Conservation (phyloP, 1,140 invertebrate species). For the Akabosia matsudoensis region DNA sequence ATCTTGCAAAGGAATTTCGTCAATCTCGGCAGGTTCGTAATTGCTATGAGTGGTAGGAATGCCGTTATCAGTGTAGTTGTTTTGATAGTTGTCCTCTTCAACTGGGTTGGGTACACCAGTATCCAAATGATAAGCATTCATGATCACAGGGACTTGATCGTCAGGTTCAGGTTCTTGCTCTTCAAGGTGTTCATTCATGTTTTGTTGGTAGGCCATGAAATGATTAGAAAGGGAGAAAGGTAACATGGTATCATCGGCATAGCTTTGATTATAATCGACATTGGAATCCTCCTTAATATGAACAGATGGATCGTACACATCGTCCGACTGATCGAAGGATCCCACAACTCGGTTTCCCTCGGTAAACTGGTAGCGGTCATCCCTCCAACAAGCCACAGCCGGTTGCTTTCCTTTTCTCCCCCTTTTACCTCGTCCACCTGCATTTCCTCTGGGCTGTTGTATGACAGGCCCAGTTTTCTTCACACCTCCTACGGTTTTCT, state of each 20-base stretch:
- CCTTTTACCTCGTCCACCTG: not conserved
- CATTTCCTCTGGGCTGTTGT: not conserved
- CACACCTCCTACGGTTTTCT: not conserved
- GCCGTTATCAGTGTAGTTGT: not conserved
- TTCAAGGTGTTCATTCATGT: not conserved
- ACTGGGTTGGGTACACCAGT: not conserved
- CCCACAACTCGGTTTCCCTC: not conserved
- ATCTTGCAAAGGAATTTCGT: not conserved
- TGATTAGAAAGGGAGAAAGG: not conserved
- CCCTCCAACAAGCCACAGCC: not conserved
- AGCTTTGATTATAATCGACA: not conserved
- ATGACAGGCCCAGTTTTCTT: not conserved
- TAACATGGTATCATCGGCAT: not conserved
- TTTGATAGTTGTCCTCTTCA: not conserved
- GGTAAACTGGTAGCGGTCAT: constrained; percentile 5
- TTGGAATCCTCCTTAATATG: not conserved
- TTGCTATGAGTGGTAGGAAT: not conserved
- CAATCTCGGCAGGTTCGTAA: not conserved
- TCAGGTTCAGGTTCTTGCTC: not conserved
- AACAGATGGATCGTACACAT: not conserved
- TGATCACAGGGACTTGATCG: not conserved
- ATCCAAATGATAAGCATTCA: not conserved
- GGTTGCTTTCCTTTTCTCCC: not conserved
- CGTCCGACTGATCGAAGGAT: not conserved
- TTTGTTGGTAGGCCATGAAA: constrained; percentile 6